phyloP scores from a whole-genome alignment of 2,888 invertebrate species.

The Tuberolachnus salignus region DNA sequence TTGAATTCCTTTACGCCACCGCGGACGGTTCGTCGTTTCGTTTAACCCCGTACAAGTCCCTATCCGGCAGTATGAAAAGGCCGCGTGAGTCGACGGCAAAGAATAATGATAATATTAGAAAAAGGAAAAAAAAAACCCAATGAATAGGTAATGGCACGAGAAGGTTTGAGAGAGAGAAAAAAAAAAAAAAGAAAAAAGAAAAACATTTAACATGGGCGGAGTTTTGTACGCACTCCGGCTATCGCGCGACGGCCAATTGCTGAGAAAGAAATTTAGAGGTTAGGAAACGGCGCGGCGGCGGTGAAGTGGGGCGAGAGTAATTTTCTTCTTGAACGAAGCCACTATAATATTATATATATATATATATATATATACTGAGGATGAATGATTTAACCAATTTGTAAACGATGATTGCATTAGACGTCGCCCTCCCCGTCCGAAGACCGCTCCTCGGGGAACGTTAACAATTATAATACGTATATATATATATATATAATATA shows the following conservation, averaged over 20 bases:
- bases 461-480: conserved; percentile 11
- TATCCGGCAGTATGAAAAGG: background rate
- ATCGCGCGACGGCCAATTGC: too few relatives aligned
- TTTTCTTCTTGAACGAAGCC: conserved; percentile 47
- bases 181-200: too few relatives aligned
- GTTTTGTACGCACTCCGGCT: too few relatives aligned
- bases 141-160: conserved; percentile 11
- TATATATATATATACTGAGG: too few relatives aligned
- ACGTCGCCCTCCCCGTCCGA: background rate
- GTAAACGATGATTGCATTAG: conserved; percentile 49
- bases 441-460: conserved; percentile 7
- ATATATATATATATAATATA: conserved; percentile 1
- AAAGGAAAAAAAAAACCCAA: too few relatives aligned
- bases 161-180: background rate
- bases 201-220: background rate
- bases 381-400: conserved; percentile 50
- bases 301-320: background rate
- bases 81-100: background rate
- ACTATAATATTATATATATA: too few relatives aligned
- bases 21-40: background rate
- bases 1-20: background rate
- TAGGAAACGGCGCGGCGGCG: background rate
- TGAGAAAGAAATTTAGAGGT: too few relatives aligned
- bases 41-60: background rate
- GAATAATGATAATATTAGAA: background rate